phyloP scores from a whole-genome alignment of 2,113 vertebrate species.

The Oxyruncus cristatus region DNA sequence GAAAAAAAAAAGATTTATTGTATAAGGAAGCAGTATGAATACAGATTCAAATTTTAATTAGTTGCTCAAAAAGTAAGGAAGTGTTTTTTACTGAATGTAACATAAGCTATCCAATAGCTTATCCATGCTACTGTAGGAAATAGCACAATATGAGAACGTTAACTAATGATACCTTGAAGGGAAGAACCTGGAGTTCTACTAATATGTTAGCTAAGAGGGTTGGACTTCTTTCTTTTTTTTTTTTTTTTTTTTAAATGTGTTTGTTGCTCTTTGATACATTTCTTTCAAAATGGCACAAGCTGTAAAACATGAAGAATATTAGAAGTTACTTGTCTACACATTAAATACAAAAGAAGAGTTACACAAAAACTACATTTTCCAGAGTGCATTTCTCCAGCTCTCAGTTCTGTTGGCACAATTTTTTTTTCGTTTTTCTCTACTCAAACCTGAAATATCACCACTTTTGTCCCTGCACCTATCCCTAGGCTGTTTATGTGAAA shows the following conservation, averaged over 20 bases:
- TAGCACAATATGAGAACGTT: background rate
- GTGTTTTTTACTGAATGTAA: background rate
- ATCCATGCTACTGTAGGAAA: background rate
- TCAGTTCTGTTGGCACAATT: fast-evolving
- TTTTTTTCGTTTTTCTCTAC: background rate
- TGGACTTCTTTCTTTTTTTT: background rate
- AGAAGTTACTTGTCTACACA: background rate
- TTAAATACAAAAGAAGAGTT: background rate
- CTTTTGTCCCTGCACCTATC: background rate
- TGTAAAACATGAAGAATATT: background rate
- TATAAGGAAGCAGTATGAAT: background rate
- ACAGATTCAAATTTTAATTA: background rate
- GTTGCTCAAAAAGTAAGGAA: background rate
- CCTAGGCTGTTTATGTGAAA: background rate
- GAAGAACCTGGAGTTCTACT: background rate
- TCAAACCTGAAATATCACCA: background rate
- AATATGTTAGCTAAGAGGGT: background rate
- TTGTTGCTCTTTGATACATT: background rate
- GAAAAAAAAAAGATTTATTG: background rate
- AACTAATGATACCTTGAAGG: background rate
- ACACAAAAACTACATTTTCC: background rate
- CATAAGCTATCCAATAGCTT: background rate
- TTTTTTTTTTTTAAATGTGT: background rate
- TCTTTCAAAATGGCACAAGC: background rate
- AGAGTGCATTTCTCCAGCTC: background rate